Base-by-base conservation (phyloP, 2,888 invertebrate genomes). In the Cantharis rustica region DNA sequence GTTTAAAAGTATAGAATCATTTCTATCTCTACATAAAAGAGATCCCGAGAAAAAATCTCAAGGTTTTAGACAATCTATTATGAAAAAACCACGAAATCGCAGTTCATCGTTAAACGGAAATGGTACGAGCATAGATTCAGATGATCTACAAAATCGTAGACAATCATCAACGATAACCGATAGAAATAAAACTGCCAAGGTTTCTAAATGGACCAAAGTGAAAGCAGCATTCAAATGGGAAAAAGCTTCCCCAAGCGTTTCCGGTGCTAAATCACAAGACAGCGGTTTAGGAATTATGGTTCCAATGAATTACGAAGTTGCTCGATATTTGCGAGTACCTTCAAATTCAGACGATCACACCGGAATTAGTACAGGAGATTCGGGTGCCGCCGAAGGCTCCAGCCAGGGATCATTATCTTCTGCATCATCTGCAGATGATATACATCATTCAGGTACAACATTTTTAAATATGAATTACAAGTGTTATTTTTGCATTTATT, bases 181-280 rank as follows among this genome's bases (percentile, higher is more conserved):
- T 17, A 76, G 79, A 10, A 68, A 77, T 3, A 86, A 86, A n/a
- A 80, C 84, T 74, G 90, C 93, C 0, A 93, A 93, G 84, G 92
- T 94, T 69, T 95, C 96, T 0, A 96, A 96, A 85, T 96, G 96
- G 96, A 95, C 95, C 0, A 93, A 93, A 88, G 96, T 96, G 10
- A 96, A 96, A 87, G 95, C 95, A 68, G 96, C 96, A 13, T 95
- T 96, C 83, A 95, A 94, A 82, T 95, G 95, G 95, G 95, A 95
- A 85, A 93, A 93, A 82, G 95, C 95, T 0, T 88, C 87, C 10
- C 84, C 85, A 10, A 85, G 84, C 16, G 87, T 88, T 17, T 84
- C 83, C 71, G 87, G 87, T 74, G 85, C 88, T 71, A 89, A 89
- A 84, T 86, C 88, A 70, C 85, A 89, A 81, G 84, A 88, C 83